phyloP scores from a whole-genome alignment of 30 jellyfish, hydroid and myxozoan species.

The Aurelia aurita complex sp. Pacific region DNA sequence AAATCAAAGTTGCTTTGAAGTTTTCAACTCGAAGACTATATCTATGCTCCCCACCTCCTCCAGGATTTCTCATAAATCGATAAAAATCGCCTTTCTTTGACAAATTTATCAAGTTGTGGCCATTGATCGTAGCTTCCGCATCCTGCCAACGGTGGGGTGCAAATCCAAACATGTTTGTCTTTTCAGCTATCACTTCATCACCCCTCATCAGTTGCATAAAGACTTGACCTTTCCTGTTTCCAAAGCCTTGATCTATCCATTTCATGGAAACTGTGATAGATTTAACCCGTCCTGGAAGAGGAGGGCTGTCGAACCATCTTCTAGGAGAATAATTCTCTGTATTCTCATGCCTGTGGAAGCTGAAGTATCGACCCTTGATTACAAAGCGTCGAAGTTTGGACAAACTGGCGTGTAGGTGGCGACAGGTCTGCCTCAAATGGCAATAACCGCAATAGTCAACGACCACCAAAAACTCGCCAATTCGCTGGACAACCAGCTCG shows the following conservation, averaged over 20 bases:
- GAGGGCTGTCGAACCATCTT: neutral
- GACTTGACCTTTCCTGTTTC: too few relatives aligned
- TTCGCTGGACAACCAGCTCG: too few relatives aligned
- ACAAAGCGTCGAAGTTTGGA: too few relatives aligned
- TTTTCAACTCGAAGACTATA: neutral
- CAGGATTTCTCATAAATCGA: neutral
- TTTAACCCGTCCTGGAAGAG: neutral
- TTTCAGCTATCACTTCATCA: neutral
- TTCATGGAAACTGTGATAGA: too few relatives aligned
- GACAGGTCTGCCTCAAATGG: too few relatives aligned
- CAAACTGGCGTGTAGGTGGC: too few relatives aligned
- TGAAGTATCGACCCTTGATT: too few relatives aligned
- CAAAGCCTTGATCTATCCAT: too few relatives aligned
- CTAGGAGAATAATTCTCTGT: neutral
- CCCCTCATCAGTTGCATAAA: neutral
- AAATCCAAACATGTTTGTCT: neutral
- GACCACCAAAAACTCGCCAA: too few relatives aligned
- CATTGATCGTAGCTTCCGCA: neutral
- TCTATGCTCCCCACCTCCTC: neutral
- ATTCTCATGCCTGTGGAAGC: too few relatives aligned
- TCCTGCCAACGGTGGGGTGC: neutral
- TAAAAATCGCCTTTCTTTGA: neutral
- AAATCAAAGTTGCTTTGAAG: neutral
- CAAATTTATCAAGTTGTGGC: neutral
- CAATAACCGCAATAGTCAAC: too few relatives aligned